Conservation (phyloP, 2,888 invertebrate genomes). For the Omphaloscelis lunosa region DNA sequence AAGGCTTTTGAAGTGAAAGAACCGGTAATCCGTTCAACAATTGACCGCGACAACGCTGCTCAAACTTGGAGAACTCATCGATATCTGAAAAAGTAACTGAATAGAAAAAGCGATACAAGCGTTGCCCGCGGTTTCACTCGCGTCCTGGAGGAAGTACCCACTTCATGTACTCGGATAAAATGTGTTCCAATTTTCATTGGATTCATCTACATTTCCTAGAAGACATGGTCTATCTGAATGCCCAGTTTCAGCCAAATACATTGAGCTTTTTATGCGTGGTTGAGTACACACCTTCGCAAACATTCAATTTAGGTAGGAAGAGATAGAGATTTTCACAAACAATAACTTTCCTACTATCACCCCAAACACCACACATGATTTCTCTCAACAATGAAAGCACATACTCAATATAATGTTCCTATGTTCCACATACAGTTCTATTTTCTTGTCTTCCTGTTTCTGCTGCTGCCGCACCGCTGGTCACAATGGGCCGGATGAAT, state of each 20-base stretch:
- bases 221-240: neutral
- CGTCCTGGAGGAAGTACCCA: neutral
- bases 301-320: too few relatives aligned
- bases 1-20: constrained; percentile 8
- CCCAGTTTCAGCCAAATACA: too few relatives aligned
- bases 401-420: constrained; percentile 39
- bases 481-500: constrained; percentile 64
- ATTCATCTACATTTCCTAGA: neutral
- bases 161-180: neutral
- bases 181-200: neutral
- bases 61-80: neutral
- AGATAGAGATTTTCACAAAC: constrained; percentile 14
- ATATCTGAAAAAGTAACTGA: neutral
- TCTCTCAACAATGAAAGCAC: constrained; percentile 23
- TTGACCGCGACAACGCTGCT: constrained; percentile 5
- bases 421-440: constrained; percentile 35
- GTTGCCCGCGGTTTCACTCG: neutral
- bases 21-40: constrained; percentile 17
- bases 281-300: neutral
- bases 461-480: constrained; percentile 21
- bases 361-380: constrained; percentile 18
- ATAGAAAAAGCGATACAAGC: neutral
- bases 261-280: neutral
- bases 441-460: constrained; percentile 56
- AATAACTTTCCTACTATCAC: constrained; percentile 14